Evolutionary conservation across 2,113 vertebrate species (phyloP).

Genomic region (Ranitomeya variabilis): DNA sequence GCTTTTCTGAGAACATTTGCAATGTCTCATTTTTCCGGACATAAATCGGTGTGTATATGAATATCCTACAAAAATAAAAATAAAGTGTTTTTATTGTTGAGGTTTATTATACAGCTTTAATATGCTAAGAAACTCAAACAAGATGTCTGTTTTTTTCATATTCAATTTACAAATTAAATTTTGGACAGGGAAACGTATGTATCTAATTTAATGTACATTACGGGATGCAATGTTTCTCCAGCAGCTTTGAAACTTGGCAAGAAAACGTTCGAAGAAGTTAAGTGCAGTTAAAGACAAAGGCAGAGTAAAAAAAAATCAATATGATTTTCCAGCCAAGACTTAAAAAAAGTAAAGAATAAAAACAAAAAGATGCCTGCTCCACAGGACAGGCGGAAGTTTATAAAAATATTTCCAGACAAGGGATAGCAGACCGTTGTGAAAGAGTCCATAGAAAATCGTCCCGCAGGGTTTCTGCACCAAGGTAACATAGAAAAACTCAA

Average conservation of each 20-base stretch:
- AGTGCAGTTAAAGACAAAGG: constrained; percentile 73
- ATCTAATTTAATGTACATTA: constrained; percentile 84
- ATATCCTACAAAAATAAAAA: constrained; percentile 58
- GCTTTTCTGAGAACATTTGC: neutral
- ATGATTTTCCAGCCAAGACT: constrained; percentile 69
- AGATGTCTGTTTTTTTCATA: constrained; percentile 75
- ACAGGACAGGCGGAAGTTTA: constrained; percentile 79
- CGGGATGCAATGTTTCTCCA: constrained; percentile 78
- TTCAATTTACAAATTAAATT: constrained; percentile 87
- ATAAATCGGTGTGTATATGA: constrained; percentile 16
- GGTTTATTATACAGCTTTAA: constrained; percentile 89
- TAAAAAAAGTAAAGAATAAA: constrained; percentile 72
- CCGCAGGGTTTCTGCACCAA: constrained; percentile 73
- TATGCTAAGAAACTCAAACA: constrained; percentile 83
- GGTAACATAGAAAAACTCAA: constrained; percentile 48
- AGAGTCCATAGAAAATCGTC: constrained; percentile 72
- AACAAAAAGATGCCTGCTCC: constrained; percentile 73
- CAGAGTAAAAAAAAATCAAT: constrained; percentile 67
- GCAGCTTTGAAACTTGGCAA: constrained; percentile 88
- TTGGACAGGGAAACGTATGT: constrained; percentile 74
- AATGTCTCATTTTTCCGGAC: neutral
- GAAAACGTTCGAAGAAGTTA: constrained; percentile 71
- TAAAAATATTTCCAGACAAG: constrained; percentile 71
- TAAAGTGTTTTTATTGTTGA: constrained; percentile 85
- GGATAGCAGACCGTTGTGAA: constrained; percentile 71